These are phyloP conservation scores for Anabas testudineus DNA, from an alignment of 2,797 vertebrate genomes.

Conservation along the genomic window DNA sequence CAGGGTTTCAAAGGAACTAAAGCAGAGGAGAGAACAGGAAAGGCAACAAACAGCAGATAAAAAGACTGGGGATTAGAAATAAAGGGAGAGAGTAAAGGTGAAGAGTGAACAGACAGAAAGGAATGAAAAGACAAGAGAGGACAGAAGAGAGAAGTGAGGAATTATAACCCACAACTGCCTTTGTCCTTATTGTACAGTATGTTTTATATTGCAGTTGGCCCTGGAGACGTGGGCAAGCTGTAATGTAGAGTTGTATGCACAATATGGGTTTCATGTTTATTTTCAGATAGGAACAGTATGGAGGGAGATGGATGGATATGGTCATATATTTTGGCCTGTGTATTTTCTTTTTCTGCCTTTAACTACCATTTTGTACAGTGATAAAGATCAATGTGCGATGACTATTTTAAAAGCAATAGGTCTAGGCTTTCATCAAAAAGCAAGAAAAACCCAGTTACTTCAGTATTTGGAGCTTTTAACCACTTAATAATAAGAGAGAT, in stretches of 20 bases:
- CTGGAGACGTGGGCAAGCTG: slow-evolving; percentile 37
- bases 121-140: slow-evolving; percentile 19
- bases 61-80: slow-evolving; percentile 14
- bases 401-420: neutral
- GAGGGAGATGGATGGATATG: slow-evolving; percentile 26
- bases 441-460: neutral
- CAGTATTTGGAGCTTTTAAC: slow-evolving; percentile 5
- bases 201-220: slow-evolving; percentile 14
- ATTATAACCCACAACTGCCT: slow-evolving; percentile 9
- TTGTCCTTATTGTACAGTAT: slow-evolving; percentile 14
- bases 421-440: neutral
- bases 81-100: slow-evolving; percentile 40
- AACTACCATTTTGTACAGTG: slow-evolving; percentile 16
- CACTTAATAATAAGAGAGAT: slow-evolving; percentile 5
- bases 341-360: slow-evolving; percentile 37
- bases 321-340: slow-evolving; percentile 27
- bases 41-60: neutral
- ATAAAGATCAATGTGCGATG: slow-evolving; percentile 26
- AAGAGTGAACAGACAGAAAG: neutral
- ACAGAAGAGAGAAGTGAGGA: neutral
- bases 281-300: slow-evolving; percentile 20
- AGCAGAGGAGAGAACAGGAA: slow-evolving; percentile 7
- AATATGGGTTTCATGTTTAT: slow-evolving; percentile 58
- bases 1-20: slow-evolving; percentile 45
- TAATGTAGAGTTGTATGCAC: slow-evolving; percentile 33